Evolutionary conservation across 1,140 invertebrate genomes (phyloP).

Genomic region (Macrosteles quadrilineatus): DNA sequence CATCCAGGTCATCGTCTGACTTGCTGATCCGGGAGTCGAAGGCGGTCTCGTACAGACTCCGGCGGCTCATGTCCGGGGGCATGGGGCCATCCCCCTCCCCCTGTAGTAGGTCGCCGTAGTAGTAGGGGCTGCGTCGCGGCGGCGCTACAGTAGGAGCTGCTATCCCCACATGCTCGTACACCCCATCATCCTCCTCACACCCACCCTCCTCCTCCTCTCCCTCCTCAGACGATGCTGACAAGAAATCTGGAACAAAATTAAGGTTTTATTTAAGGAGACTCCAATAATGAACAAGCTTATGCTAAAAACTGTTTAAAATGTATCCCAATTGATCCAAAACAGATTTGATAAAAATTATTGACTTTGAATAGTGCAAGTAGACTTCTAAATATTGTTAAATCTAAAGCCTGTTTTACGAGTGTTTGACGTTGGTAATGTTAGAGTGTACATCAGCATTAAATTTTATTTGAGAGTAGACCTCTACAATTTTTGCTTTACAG

Average conservation of each 20-base stretch:
- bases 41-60: conserved; percentile 84
- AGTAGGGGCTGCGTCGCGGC: conserved; percentile 12
- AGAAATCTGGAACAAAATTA: conserved; percentile 2
- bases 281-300: too few relatives aligned
- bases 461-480: too few relatives aligned
- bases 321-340: too few relatives aligned
- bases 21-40: conserved; percentile 84
- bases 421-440: too few relatives aligned
- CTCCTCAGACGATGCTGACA: not conserved
- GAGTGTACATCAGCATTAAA: too few relatives aligned
- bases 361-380: too few relatives aligned
- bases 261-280: too few relatives aligned
- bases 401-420: too few relatives aligned
- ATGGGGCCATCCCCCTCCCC: conserved; percentile 2
- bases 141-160: not conserved
- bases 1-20: conserved; percentile 79
- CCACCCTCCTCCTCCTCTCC: conserved; percentile 27
- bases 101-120: conserved; percentile 30
- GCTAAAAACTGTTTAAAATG: too few relatives aligned
- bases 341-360: too few relatives aligned
- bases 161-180: conserved; percentile 25
- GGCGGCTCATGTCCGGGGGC: conserved; percentile 61
- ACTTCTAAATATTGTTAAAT: too few relatives aligned
- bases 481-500: too few relatives aligned
- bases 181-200: conserved; percentile 13